phyloP scores from a whole-genome alignment of 2,888 invertebrate species.

The Lymantria monacha region DNA sequence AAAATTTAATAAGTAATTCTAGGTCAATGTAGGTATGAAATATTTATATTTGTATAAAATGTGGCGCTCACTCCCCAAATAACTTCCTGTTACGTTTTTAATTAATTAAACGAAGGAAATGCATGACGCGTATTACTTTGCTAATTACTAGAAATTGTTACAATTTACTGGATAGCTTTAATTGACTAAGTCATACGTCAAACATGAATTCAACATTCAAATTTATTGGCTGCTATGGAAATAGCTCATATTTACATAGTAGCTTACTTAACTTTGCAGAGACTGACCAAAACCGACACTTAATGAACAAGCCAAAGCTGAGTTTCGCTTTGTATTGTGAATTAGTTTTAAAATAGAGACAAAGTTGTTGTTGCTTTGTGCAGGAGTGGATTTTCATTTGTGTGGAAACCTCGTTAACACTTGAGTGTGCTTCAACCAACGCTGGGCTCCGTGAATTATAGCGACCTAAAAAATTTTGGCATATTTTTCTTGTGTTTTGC shows the following conservation, averaged over 20 bases:
- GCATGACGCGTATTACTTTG: conserved; percentile 12
- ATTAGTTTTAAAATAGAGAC: conserved; percentile 36
- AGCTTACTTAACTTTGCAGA: not conserved
- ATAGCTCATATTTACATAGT: not conserved
- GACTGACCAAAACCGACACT: conserved; percentile 11
- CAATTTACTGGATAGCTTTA: conserved; percentile 14
- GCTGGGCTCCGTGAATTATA: conserved; percentile 20
- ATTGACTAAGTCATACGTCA: conserved; percentile 6
- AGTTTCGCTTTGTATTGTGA: conserved; percentile 29
- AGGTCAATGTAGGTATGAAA: no score
- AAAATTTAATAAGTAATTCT: no score
- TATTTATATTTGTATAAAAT: conserved; percentile 2
- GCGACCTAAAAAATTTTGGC: conserved; percentile 38
- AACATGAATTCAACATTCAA: not conserved
- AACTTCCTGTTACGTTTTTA: conserved; percentile 15
- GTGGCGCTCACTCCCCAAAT: not conserved
- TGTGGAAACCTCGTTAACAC: conserved; percentile 42
- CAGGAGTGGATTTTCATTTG: conserved; percentile 40
- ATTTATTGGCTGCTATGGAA: not conserved
- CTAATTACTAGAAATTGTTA: conserved; percentile 22
- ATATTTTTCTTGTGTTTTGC: conserved; percentile 22
- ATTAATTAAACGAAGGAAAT: conserved; percentile 23
- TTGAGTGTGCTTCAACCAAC: conserved; percentile 30
- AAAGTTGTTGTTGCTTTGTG: conserved; percentile 28
- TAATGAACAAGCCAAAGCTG: conserved; percentile 13